Base-by-base conservation (phyloP, 2,797 vertebrate species). In the Fundulus diaphanus region DNA sequence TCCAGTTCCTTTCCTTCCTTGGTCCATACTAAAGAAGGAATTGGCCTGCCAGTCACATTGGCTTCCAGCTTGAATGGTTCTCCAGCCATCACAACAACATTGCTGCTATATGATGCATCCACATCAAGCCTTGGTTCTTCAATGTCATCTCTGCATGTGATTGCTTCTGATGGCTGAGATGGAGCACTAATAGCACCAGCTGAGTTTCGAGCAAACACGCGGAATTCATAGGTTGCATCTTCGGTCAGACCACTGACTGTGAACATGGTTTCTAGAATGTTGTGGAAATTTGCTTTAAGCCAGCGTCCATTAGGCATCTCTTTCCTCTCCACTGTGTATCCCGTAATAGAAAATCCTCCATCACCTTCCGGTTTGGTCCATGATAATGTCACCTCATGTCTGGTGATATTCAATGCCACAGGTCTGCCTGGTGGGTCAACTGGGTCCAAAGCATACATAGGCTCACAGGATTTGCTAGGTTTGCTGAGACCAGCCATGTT, bases 281-380 rank as follows among this genome's bases (percentile, higher is more conserved):
- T 99, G 91, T 97, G 96, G 81, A 99, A 99, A 91, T 99, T 99
- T 88, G 98, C 97, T 91, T 99, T 99, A 44, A 99, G 96, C 98
- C 98, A 99, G 52, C 98, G 96, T 63, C 98, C 98, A 85, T 94
- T 97, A 63, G 98, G 98, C 88, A 98, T 93, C 77, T 99, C 96
- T 93, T 96, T 97, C 92, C 97, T 98, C 89, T 99, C 98, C 76
- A 99, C 96, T 7, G 94, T 97, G 74, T 99, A 99, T 80, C 98
- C 98, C 87, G 97, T 99, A 85, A 99, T 98, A 85, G 98, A 98
- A 92, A 99, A 99, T 81, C 98, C 98, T 90, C 98, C 98, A 84
- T 98, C 98, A 87, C 96, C 96, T 90, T 99, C 97, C 88, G 98
- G 98, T 91, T 96, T 99, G 76, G 93, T 96, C 98, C 98, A 99